phyloP scores from a whole-genome alignment of 1,140 invertebrate genomes.

The Tetragnatha versicolor region DNA sequence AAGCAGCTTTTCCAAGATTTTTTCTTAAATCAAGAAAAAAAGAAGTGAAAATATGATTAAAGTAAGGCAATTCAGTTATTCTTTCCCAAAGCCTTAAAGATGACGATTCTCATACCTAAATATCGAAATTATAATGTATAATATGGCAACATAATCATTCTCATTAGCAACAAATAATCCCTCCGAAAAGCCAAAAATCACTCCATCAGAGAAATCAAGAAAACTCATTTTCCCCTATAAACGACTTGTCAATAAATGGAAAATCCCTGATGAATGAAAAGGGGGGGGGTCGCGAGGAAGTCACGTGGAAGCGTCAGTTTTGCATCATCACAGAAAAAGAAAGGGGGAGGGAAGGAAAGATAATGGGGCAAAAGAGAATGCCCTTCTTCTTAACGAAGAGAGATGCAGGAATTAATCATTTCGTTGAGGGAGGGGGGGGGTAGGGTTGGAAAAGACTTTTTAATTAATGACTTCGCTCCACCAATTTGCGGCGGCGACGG shows the following conservation, averaged over 20 bases:
- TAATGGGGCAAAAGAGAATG: slow-evolving; percentile 12
- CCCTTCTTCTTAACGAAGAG: slow-evolving; percentile 34
- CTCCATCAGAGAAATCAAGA: no score
- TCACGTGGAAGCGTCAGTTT: slow-evolving; percentile 54
- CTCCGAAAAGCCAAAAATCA: no score
- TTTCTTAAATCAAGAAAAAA: no score
- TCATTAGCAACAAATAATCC: no score
- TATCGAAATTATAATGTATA: no score
- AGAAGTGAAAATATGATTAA: no score
- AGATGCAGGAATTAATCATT: slow-evolving; percentile 43
- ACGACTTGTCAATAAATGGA: slow-evolving; percentile 33
- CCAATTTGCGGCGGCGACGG: slow-evolving; percentile 46
- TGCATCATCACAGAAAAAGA: slow-evolving; percentile 32
- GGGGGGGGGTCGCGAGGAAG: neutral
- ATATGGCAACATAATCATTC: no score
- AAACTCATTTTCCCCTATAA: no score
- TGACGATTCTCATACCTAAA: no score
- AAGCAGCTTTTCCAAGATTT: no score
- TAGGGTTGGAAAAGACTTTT: slow-evolving; percentile 54
- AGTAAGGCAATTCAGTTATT: no score
- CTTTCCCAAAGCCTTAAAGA: no score
- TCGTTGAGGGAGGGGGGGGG: slow-evolving; percentile 47
- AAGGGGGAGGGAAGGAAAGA: slow-evolving; percentile 28
- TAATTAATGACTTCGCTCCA: slow-evolving; percentile 49
- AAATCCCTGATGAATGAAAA: neutral